phyloP scores from a whole-genome alignment of 2,888 invertebrate species.

The Caenorhabditis panamensis region DNA sequence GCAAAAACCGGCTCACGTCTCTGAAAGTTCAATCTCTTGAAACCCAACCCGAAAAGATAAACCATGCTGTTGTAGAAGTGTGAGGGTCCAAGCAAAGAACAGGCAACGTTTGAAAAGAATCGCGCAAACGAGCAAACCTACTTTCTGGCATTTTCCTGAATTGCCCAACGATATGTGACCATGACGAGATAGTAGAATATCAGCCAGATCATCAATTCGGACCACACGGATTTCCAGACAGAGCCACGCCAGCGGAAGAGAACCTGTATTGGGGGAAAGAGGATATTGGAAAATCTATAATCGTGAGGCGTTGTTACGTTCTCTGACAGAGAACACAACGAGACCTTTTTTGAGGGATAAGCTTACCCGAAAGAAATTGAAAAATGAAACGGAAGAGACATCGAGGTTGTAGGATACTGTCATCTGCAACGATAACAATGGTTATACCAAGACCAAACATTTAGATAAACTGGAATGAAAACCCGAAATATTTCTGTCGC shows the following conservation, averaged over 20 bases:
- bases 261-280: slow-evolving; percentile 50
- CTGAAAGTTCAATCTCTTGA: no score
- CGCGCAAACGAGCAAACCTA: neutral
- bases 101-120: neutral
- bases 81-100: no score
- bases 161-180: slow-evolving; percentile 64
- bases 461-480: neutral
- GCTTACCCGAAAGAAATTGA: slow-evolving; percentile 57
- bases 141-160: slow-evolving; percentile 10
- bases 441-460: neutral
- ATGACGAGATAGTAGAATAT: slow-evolving; percentile 69
- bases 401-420: slow-evolving; percentile 78
- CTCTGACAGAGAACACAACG: no score
- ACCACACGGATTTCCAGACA: slow-evolving; percentile 74
- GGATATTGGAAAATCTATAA: no score
- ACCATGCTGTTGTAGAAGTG: no score
- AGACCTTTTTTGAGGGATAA: slow-evolving; percentile 7
- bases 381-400: slow-evolving; percentile 70
- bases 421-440: slow-evolving; percentile 62
- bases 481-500: neutral
- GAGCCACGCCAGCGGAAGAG: slow-evolving; percentile 73
- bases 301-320: no score
- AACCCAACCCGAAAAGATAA: no score
- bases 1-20: no score
- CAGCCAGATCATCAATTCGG: slow-evolving; percentile 71